A percentile compares a stretch with the other conserved stretches of the same genome.
Conservation (phyloP, 1,140 invertebrate genomes). For the Argopecten irradians region DNA sequence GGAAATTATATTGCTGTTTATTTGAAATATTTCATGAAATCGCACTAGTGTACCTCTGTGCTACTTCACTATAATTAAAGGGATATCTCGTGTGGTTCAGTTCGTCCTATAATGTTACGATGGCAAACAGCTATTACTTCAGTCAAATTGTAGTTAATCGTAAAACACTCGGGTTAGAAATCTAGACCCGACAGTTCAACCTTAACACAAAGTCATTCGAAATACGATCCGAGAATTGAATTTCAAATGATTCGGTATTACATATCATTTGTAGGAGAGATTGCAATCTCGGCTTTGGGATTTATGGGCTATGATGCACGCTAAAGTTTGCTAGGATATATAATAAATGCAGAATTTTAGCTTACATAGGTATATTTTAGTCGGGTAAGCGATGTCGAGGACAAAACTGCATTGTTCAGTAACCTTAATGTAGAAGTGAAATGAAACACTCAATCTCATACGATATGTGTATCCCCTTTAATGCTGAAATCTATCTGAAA, state of each 20-base stretch:
- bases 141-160: not conserved
- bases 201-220: not conserved
- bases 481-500: not conserved
- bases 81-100: not conserved
- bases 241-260: not conserved
- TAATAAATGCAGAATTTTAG: slow-evolving; percentile 23
- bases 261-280: not conserved
- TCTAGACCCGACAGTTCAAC: not conserved
- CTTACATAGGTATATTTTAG: not conserved
- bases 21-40: slow-evolving; percentile 4
- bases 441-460: not conserved
- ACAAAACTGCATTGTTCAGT: not conserved
- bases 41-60: not conserved
- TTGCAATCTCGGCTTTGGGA: not conserved
- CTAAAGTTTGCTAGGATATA: not conserved
- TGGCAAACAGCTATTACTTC: not conserved
- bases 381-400: not conserved
- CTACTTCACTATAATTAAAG: not conserved
- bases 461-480: not conserved
- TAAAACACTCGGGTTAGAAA: not conserved
- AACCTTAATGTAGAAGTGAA: not conserved
- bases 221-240: slow-evolving; percentile 9
- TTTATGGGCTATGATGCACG: not conserved
- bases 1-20: not conserved
- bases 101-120: not conserved